Base-by-base conservation (phyloP, 92 coral and sea anemone species). In the Palythoa grandiflora region DNA sequence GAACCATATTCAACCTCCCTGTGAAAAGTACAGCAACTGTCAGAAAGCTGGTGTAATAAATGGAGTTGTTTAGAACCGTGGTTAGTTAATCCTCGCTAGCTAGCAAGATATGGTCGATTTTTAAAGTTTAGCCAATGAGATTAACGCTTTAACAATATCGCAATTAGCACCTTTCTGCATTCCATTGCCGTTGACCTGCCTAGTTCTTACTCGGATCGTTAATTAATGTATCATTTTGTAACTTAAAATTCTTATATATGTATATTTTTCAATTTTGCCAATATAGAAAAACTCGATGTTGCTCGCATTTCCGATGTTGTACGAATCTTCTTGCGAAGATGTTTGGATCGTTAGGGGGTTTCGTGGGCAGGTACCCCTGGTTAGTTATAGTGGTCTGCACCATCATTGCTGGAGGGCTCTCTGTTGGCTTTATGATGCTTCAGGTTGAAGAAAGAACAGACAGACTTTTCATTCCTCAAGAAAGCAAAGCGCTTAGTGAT, bases 391-490 rank as follows among this genome's bases (percentile, higher is more conserved):
- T 3, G 11, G 48, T 80, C 39, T 80, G 85, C 40, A 16, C 28
- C 37, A 6, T 66, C 4, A 44, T 77, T 14, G 65, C 81, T 19
- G 86, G 81, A 4, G 83, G 90, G 20, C 55, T 68, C 6, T 70
- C 79, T 13, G 84, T 68, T 15, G 90, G 90, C 6, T 66, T 87
- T 28, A 71, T 80, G 73, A 12, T 17, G 16, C 50, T 87, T 0
- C 51, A 78, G n/a, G 55, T 80, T 15, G 90, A 87, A 77, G 16
- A 61, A 57, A 80, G 94, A 14, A 75, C 78, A 21, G 89, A 88
- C 9, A 84, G 80, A 28, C 91, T 91, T 13, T 91, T 75, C 79
- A 91, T 88, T 20, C 94, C 94, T 5, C 89, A 79, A 63, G 87
- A 78, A 73, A 91, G 91, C 68, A 70, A 59, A 44, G 88, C 89